Conservation (phyloP, 2,113 vertebrate genomes). For the Oncorhynchus kisutch region DNA sequence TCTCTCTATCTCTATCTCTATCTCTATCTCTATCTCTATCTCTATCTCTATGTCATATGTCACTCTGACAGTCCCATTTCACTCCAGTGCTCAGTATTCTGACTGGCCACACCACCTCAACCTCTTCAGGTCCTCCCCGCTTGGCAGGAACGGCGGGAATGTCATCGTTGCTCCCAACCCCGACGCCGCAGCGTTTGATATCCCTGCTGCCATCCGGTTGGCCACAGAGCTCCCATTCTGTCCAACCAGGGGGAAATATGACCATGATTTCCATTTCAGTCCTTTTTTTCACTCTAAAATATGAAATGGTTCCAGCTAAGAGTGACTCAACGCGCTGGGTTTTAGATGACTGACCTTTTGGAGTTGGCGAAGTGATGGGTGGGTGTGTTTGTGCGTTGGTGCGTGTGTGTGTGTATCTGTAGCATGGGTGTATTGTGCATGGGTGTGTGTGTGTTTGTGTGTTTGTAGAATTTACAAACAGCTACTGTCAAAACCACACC, state of each 20-base stretch:
- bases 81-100: conserved; percentile 64
- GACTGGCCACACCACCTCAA: conserved; percentile 61
- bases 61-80: conserved; percentile 64
- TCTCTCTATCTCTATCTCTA: background rate
- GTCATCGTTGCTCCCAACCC: conserved; percentile 28
- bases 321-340: conserved; percentile 41
- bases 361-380: conserved; percentile 47
- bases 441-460: background rate
- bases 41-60: conserved; percentile 49
- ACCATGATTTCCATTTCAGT: conserved; percentile 48
- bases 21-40: conserved; percentile 10
- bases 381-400: background rate
- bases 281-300: conserved; percentile 33
- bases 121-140: conserved; percentile 44
- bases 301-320: conserved; percentile 45
- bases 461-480: background rate
- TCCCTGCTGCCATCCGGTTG: conserved; percentile 35
- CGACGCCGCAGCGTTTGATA: conserved; percentile 45
- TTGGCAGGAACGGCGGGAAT: conserved; percentile 48
- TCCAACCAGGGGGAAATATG: conserved; percentile 48
- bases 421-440: background rate
- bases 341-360: conserved; percentile 62
- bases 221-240: conserved; percentile 28
- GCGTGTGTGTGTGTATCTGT: background rate
- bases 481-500: conserved; percentile 5